Evolutionary conservation across 2,888 invertebrate genomes (phyloP).

Genomic region (Periphyllus acericola): DNA sequence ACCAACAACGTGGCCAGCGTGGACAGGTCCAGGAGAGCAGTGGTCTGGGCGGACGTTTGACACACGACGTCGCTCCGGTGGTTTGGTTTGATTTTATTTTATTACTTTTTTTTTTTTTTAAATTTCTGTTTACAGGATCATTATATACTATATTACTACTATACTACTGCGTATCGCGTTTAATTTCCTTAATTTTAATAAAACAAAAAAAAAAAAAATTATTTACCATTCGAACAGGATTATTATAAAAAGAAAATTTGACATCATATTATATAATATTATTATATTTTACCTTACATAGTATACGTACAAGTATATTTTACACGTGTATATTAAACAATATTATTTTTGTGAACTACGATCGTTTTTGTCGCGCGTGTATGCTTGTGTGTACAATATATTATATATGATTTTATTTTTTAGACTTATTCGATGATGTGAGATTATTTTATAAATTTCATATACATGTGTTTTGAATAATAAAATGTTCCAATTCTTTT

Average conservation of each 20-base stretch:
- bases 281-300: conserved; percentile 11
- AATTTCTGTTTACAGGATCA: background rate
- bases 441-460: conserved; percentile 28
- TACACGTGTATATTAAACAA: background rate
- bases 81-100: background rate
- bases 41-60: conserved; percentile 81
- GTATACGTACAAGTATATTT: background rate
- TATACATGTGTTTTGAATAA: conserved; percentile 34
- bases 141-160: background rate
- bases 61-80: background rate
- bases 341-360: background rate
- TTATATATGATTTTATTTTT: background rate
- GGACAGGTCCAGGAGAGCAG: conserved; percentile 82
- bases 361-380: background rate
- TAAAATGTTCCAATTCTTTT: conserved; percentile 22
- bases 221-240: background rate
- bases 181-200: background rate
- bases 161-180: background rate
- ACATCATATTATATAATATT: conserved; percentile 13
- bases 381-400: conserved; percentile 7
- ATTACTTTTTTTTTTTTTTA: background rate
- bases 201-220: background rate
- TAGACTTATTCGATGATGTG: conserved; percentile 23
- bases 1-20: conserved; percentile 83
- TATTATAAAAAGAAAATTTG: background rate